Evolutionary conservation across 1,140 invertebrate genomes (phyloP).

Genomic region (Centruroides vittatus): DNA sequence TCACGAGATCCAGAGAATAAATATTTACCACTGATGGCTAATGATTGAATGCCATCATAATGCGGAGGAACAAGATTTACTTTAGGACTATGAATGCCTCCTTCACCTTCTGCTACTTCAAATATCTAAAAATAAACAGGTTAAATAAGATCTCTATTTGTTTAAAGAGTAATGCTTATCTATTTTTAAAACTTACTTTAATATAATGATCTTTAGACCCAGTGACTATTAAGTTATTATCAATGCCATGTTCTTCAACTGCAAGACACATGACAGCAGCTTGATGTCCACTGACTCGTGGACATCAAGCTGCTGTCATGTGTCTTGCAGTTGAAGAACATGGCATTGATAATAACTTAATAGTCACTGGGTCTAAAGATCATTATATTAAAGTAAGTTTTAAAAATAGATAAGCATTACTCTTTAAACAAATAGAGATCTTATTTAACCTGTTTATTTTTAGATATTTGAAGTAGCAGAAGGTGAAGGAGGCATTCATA

Average conservation of each 20-base stretch:
- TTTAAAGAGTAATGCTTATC: too few species aligned
- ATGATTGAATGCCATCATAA: conserved; percentile 75
- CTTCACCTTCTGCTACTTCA: conserved; percentile 40
- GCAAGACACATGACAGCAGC: conserved; percentile 74
- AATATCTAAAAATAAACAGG: conserved; percentile 39
- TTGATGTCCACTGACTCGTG: conserved; percentile 63
- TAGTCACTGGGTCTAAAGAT: conserved; percentile 81
- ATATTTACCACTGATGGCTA: conserved; percentile 44
- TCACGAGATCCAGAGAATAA: conserved; percentile 76
- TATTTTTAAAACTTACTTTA: conserved; percentile 28
- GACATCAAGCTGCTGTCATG: conserved; percentile 74
- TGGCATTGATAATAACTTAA: conserved; percentile 35
- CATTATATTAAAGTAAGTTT: conserved; percentile 50
- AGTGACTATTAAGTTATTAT: conserved; percentile 45
- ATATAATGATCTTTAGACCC: conserved; percentile 86
- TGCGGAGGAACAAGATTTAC: conserved; percentile 70
- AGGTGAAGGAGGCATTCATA: conserved; percentile 37
- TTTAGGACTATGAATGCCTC: conserved; percentile 42
- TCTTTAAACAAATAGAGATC: neutral
- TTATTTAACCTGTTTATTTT: conserved; percentile 2
- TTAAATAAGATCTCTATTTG: neutral
- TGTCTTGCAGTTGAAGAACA: conserved; percentile 52
- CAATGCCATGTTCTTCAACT: conserved; percentile 43
- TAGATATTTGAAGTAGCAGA: conserved; percentile 46
- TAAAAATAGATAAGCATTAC: too few species aligned